Conservation (phyloP, 2,888 invertebrate genomes). For the Hypselothyrea guttata region DNA sequence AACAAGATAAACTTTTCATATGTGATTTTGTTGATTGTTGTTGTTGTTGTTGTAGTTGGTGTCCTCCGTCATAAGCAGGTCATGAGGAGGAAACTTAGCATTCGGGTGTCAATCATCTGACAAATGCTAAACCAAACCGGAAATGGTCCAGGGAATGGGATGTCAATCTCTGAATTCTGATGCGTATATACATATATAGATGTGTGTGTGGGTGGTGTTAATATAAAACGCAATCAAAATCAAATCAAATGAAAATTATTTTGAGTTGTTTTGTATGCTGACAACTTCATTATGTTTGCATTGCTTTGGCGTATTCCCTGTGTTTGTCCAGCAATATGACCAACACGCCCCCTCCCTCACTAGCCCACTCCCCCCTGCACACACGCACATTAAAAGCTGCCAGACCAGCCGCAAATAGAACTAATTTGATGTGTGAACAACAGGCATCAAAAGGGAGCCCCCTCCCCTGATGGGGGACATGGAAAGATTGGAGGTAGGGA, state of each 20-base stretch:
- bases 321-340: constrained; percentile 60
- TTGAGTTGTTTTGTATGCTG: constrained; percentile 68
- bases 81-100: constrained; percentile 44
- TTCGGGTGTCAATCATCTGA: constrained; percentile 57
- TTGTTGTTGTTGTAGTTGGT: constrained; percentile 18
- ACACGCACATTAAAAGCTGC: constrained; percentile 60
- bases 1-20: no score
- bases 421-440: constrained; percentile 74
- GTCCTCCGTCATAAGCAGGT: constrained; percentile 35
- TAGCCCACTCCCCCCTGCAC: constrained; percentile 17
- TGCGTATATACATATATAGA: constrained; percentile 18
- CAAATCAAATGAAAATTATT: constrained; percentile 78
- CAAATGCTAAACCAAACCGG: constrained; percentile 45
- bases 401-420: constrained; percentile 64
- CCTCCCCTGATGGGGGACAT: background rate
- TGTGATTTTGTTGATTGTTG: constrained; percentile 9
- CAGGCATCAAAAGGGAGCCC: constrained; percentile 13
- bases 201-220: constrained; percentile 47
- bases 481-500: background rate
- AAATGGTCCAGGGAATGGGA: constrained; percentile 5
- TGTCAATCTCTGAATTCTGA: background rate
- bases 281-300: constrained; percentile 77
- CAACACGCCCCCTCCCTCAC: constrained; percentile 28
- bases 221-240: constrained; percentile 75
- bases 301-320: constrained; percentile 52